Base-by-base conservation (phyloP, 2,888 invertebrate species). In the Drosophila prostipennis region DNA sequence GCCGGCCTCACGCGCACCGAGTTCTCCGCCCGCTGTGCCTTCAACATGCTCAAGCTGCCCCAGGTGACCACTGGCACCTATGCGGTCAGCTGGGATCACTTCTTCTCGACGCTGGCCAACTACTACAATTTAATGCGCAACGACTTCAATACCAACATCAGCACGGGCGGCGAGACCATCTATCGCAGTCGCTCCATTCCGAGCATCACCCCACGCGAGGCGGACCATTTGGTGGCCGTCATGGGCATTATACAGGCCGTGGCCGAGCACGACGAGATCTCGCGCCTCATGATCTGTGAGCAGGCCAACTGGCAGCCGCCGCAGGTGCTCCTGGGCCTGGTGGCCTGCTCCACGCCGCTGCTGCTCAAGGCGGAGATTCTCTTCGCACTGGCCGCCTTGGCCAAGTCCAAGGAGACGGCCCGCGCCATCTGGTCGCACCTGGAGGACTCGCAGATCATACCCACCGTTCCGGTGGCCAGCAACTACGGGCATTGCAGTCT, bases 231-330 rank as follows among this genome's bases (percentile, higher is more conserved):
- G 78, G 94, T 96, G 78, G 95, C 96, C 0, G 98, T 98, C 0
- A 92, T 98, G 51, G 93, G 94, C 59, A 93, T 98, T 0, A 95
- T 98, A 36, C 94, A 95, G 73, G 94, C 95, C 2, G 96, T 98
- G 19, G 96, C 97, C 0, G 94, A 94, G 1, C 93, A 96, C 89
- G 97, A 97, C 92, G 95, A 96, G 81, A 94, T 95, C 79, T 96
- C 97, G 0, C 93, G 97, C 60, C 93, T 96, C 37, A 95, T 96
- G 19, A 93, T 98, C 51, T 96, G 96, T 87, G 98, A 98, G 89
- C 97, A 97, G 91, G 94, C 96, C 36, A 96, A 95, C 79, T 98
- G 98, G 97, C 94, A 96, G 61, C 96, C 97, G 0, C 93, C 98
- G 61, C 95, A 95, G 14, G 56, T 83, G 29, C 52, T 86, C 71